Evolutionary conservation across 2,113 vertebrate genomes (phyloP), one percentile per base, ranked within the genome.

Genomic region (Pseudorectes ferrugineus): DNA sequence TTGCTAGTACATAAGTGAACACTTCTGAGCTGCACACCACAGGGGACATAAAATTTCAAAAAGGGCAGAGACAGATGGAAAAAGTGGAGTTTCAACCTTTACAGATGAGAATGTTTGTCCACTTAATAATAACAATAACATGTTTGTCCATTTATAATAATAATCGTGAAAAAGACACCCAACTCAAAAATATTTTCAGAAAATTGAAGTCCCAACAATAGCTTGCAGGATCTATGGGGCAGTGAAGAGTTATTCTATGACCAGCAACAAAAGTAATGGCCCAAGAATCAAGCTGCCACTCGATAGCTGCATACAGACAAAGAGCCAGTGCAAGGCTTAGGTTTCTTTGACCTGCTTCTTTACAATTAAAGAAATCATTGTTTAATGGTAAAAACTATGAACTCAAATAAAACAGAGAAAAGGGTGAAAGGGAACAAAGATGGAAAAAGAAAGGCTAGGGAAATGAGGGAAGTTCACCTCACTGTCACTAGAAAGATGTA

Each of bases 61-160:
- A 98, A 97, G 96, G 94, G 95, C 95, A 97, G 85, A 94, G 55
- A 51, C 66, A 95, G 76, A 96, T 87, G 66, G 93, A 89, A 97
- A 67, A 97, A 91, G 66, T 88, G 71, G 86, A 97, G 76, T 85
- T 97, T 96, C 95, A 98, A 85, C 92, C 92, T 98, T 98, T 97
- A 76, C 25, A 89, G 91, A 97, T 88, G 66, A 96, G 84, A 95
- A 86, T 85, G 87, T 89, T 54, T 94, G 84, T 93, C 93, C 93
- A 90, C 93, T 94, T 88, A 95, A 93, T 93, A 58, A 93, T 72
- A 58, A n/a, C n/a, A n/a, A n/a, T n/a, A n/a, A n/a, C n/a, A 86
- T 85, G 87, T 89, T 54, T 94, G 84, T 93, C 93, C 93, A 90
- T 94, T 94, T 88, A 95, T n/a, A n/a, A 93, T 93, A 58, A 93